These are phyloP conservation scores for Drosophila kohkoa DNA, from an alignment of 1,140 invertebrate species.

Conservation along the genomic window DNA sequence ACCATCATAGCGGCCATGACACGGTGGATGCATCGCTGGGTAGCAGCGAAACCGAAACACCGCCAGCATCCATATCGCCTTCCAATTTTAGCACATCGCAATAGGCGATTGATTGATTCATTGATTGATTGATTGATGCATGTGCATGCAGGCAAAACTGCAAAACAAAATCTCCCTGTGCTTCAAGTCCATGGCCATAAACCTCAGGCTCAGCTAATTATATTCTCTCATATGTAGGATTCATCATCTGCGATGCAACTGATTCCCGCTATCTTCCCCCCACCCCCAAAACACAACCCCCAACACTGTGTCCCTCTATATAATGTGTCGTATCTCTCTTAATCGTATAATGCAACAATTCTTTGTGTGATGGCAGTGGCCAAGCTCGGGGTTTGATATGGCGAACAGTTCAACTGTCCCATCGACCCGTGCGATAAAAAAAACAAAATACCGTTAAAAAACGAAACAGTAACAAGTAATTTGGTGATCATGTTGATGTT, in stretches of 20 bases:
- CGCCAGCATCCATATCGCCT: conserved; percentile 65
- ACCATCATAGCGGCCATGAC: conserved; percentile 51
- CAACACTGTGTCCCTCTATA: neutral
- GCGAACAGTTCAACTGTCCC: conserved; percentile 59
- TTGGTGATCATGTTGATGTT: conserved; percentile 72
- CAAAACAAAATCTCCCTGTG: conserved; percentile 39
- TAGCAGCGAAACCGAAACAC: conserved; percentile 64
- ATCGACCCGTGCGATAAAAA: neutral
- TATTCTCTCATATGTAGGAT: conserved; percentile 45
- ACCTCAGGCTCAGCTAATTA: conserved; percentile 56
- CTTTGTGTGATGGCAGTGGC: conserved; percentile 62
- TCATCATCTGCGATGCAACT: conserved; percentile 4
- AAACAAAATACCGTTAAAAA: conserved; percentile 15
- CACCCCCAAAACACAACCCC: neutral
- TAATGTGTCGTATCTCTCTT: conserved; percentile 54
- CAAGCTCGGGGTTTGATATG: neutral
- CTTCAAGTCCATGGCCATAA: conserved; percentile 23
- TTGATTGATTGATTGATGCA: no score
- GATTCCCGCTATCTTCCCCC: neutral
- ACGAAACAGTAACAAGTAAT: conserved; percentile 61
- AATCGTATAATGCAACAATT: conserved; percentile 44
- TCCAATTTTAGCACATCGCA: conserved; percentile 73
- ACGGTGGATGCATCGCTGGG: conserved; percentile 49
- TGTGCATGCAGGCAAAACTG: neutral
- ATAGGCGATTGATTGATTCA: conserved; percentile 29